These are phyloP conservation scores for Chunga burmeisteri DNA, from an alignment of 2,113 vertebrate genomes.

Conservation along the genomic window DNA sequence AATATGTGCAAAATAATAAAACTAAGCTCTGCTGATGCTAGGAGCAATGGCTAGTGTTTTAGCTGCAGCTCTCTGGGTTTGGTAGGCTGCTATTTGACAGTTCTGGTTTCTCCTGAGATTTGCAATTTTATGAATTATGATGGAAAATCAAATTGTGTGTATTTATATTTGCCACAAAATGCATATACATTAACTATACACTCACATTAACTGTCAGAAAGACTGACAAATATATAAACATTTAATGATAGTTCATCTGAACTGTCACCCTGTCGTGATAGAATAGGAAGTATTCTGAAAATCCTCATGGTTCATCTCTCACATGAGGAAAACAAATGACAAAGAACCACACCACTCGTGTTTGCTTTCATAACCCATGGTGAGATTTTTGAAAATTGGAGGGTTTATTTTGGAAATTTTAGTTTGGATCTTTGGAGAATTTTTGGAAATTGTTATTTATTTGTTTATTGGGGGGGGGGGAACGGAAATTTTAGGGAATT, in stretches of 20 bases:
- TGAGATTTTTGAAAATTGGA: not conserved
- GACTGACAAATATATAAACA: not conserved
- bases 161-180: not conserved
- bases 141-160: not conserved
- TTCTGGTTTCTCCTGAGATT: not conserved
- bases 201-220: not conserved
- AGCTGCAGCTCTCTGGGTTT: not conserved
- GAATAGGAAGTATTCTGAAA: not conserved
- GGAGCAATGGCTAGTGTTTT: not conserved
- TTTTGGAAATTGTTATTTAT: not conserved
- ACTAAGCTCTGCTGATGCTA: not conserved
- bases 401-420: not conserved
- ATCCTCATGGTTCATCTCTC: not conserved
- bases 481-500: not conserved
- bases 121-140: not conserved
- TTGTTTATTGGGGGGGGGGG: not conserved
- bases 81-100: not conserved
- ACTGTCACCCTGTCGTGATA: not conserved
- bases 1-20: not conserved
- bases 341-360: not conserved
- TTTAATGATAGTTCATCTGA: not conserved
- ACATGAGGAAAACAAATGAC: not conserved
- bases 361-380: not conserved
- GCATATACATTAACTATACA: not conserved
- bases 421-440: not conserved